Evolutionary conservation across 2,797 vertebrate species (phyloP), one percentile per base, ranked within the genome.

Genomic region (Chloroceryle amazona): DNA sequence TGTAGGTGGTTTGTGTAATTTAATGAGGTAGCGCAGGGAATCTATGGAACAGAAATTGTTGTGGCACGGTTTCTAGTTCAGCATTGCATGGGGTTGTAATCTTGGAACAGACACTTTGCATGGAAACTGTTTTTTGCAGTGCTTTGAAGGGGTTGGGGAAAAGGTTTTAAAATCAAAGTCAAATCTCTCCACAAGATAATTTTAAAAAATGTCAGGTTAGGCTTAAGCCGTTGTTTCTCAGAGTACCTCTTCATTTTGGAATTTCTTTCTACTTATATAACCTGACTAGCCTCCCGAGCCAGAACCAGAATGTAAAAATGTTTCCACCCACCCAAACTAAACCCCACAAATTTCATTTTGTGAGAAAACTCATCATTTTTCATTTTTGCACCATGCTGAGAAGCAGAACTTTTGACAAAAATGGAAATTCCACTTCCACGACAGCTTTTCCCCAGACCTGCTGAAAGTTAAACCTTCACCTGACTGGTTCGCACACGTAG

Each of bases 331-430:
- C 29, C 2, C 39, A 62, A 71, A 76, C 41, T 44, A 41, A 82
- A 84, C 44, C 0, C 0, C 6, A 13, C 10, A 26, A 1, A 23
- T 71, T 81, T 62, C 0, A 0, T 90, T 76, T n/a, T 26, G 11
- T 7, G n/a, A 25, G 25, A 7, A 42, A 91, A 46, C 17, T 73
- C 28, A 9, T 0, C 0, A 11, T 39, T 76, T 71, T 73, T 52
- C 33, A 2, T 33, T 60, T 72, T 51, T 4, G 3, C 31, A 11
- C 9, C n/a, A 1, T 3, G 9, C 13, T 46, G n/a, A 22, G 39
- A 58, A 58, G 12, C 19, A 60, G 63, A 87, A 63, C 35, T 63
- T 58, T 5, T 55, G 37, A 13, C 21, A 37, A 76, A 79, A 88
- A 58, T 1, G 8, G 41, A 44, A 86, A 76, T 75, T 33, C 15